These are phyloP conservation scores for Piprites chloris DNA, from an alignment of 2,113 vertebrate genomes.

Conservation along the genomic window DNA sequence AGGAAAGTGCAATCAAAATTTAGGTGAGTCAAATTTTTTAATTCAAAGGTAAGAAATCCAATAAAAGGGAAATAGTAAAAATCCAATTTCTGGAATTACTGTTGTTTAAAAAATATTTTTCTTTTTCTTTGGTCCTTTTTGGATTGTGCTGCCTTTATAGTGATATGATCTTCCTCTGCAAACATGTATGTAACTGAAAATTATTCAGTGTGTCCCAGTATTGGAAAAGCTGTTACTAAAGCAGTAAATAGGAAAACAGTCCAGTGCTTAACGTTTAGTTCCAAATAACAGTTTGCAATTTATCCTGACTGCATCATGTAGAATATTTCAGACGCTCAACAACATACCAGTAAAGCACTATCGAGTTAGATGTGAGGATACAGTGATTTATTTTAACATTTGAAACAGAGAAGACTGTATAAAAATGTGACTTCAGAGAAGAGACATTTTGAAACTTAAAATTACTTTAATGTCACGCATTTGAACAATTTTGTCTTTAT, in stretches of 20 bases:
- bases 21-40: not conserved
- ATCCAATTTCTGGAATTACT: not conserved
- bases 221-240: not conserved
- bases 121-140: not conserved
- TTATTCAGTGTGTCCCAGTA: not conserved
- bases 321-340: not conserved
- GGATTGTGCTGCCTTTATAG: not conserved
- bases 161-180: not conserved
- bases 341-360: not conserved
- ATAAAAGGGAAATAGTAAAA: not conserved
- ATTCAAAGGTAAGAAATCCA: not conserved
- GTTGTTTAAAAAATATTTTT: not conserved
- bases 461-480: not conserved
- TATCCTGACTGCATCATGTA: not conserved
- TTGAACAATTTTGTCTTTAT: not conserved
- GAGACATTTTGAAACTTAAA: not conserved
- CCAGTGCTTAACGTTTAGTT: not conserved
- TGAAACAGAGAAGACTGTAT: not conserved
- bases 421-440: not conserved
- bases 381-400: not conserved
- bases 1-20: not conserved
- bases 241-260: not conserved
- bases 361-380: not conserved
- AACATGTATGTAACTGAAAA: not conserved
- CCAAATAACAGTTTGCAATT: not conserved